These are phyloP conservation scores for Tretioscincus oriximinensis DNA, from an alignment of 2,113 vertebrate species.

Conservation along the genomic window DNA sequence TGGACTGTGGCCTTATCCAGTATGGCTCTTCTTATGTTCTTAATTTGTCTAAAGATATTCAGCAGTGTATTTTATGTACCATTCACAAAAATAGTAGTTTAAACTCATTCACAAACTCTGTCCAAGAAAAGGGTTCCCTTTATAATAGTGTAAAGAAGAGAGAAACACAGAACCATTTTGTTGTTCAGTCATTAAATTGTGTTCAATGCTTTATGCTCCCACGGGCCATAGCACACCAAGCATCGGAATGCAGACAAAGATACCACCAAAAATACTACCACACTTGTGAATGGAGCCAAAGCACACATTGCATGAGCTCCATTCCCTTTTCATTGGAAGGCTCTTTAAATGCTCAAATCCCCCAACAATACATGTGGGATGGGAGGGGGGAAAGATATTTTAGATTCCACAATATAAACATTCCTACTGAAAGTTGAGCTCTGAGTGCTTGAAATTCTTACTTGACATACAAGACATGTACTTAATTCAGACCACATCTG, in stretches of 20 bases:
- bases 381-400: neutral
- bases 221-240: too few relatives aligned
- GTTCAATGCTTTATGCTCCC: too few relatives aligned
- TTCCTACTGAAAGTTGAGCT: neutral
- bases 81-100: neutral
- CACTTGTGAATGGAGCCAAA: neutral
- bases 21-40: too few relatives aligned
- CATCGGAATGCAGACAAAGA: too few relatives aligned
- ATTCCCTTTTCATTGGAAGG: slow-evolving; percentile 4
- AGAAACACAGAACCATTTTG: neutral
- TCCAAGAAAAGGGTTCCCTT: neutral
- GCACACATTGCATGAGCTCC: neutral
- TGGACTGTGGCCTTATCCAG: too few relatives aligned
- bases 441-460: neutral
- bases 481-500: neutral
- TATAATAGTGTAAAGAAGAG: neutral
- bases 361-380: neutral
- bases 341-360: neutral
- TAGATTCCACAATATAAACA: neutral
- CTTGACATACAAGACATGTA: neutral
- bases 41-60: neutral
- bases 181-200: too few relatives aligned
- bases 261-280: neutral
- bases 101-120: neutral
- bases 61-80: neutral